Evolutionary conservation across 2,888 invertebrate genomes (phyloP), one percentile per base, ranked within the genome.

Genomic region (Lasius fuliginosus): DNA sequence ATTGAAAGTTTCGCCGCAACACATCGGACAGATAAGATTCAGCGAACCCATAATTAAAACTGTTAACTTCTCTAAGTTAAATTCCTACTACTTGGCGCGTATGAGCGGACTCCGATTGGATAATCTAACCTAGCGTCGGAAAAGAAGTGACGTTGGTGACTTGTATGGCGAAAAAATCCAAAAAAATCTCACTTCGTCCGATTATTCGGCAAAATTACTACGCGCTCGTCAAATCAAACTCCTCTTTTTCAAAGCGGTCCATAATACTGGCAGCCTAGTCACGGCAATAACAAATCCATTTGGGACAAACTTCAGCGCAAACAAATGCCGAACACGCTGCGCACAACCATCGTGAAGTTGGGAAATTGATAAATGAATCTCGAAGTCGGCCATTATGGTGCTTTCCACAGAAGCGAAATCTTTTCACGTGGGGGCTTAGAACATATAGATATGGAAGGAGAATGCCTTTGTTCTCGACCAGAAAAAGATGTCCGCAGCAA

Each of bases 1-100:
- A 85, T 95, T 93, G 95, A 97, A 97, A 82, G 95, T 96, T 93
- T 96, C 96, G 85, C 96, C 96, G 92, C 97, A 97, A 93, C 97
- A 97, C 93, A 97, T 95, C 58, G 97, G 97, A 90, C 97, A 97
- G 87, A 95, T 93, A 92, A 96, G 92, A 90, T 92, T 93, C 92
- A 95, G 90, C 81, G 95, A 95, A 93, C 95, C 96, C 96, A 96
- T 96, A 77, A 82, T 82, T 82, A 5, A 67, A 4, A 30, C 15
- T 8, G n/a, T 40, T 40, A 36, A 23, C 11, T 42, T 36, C 36
- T 27, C 40, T 1, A 27, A 53, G 4, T 46, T 46, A 46, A 12
- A 15, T 46, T 46, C 3, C 46, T 12, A 36, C 36, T 36, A 36
- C 36, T 36, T 36, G 36, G 36, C 36, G 36, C 36, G 23, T 33